Evolutionary conservation across 2,797 vertebrate species (phyloP).

Genomic region (Fistularia tabacaria): DNA sequence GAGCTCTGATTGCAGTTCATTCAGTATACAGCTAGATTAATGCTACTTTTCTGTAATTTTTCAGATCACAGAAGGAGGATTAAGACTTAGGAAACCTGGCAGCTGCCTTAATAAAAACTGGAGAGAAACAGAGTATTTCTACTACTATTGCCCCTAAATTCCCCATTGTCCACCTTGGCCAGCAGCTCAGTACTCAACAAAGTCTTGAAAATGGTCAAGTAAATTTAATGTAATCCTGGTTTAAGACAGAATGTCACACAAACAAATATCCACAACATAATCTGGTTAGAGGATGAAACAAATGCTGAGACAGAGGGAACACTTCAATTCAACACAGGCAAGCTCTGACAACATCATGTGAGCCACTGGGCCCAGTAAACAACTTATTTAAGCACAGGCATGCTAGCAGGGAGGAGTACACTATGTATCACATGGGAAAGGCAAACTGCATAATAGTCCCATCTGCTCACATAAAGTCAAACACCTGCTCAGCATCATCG

Average conservation of each 20-base stretch:
- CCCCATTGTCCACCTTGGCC: background rate
- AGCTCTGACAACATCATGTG: conserved; percentile 49
- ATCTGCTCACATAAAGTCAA: conserved; percentile 60
- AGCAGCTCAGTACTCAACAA: no score
- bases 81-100: no score
- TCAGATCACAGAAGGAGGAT: no score
- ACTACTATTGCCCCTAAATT: no score
- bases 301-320: conserved; percentile 51
- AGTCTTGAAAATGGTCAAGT: no score
- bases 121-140: no score
- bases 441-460: conserved; percentile 57
- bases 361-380: conserved; percentile 54
- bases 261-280: conserved; percentile 7
- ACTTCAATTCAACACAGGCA: conserved; percentile 28
- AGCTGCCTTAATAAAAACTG: no score
- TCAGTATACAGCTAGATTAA: no score
- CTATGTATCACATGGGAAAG: conserved; percentile 38
- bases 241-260: background rate
- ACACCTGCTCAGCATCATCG: conserved; percentile 61
- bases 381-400: conserved; percentile 57
- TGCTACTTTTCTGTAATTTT: no score
- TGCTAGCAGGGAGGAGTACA: conserved; percentile 41
- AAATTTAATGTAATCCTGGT: background rate
- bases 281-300: conserved; percentile 14
- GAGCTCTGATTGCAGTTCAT: no score